Percentiles rank a stretch among this genome's conserved stretches.
These are phyloP conservation scores for Hydractinia echinata DNA, from an alignment of 30 jellyfish, hydroid and myxozoan species.

Conservation along the genomic window DNA sequence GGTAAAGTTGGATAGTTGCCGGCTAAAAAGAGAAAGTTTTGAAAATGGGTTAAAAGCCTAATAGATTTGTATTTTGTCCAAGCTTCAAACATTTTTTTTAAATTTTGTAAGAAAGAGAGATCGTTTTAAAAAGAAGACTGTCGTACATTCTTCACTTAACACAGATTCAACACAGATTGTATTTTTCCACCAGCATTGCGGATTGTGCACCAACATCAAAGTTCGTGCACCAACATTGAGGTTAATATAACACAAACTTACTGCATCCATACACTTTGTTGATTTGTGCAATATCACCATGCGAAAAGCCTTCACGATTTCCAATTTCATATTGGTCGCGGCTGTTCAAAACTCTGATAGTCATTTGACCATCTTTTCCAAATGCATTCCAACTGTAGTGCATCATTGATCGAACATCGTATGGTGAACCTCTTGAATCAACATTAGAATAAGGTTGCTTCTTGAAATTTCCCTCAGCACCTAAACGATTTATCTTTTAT, in stretches of 20 bases:
- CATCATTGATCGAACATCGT: constrained; percentile 4
- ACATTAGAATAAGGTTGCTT: constrained; percentile 12
- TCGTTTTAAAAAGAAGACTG: too few species aligned
- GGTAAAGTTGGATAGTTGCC: too few species aligned
- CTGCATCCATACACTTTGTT: background rate
- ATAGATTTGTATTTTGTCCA: too few species aligned
- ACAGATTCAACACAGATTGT: too few species aligned
- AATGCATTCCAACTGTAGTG: constrained; percentile 12
- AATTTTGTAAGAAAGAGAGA: too few species aligned
- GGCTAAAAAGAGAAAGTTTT: too few species aligned
- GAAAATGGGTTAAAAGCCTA: too few species aligned
- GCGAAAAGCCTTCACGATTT: background rate
- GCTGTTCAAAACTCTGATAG: background rate
- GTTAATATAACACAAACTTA: background rate
- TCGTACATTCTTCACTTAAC: too few species aligned
- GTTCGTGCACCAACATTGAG: too few species aligned
- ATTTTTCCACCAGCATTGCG: too few species aligned
- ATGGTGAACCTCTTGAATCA: background rate
- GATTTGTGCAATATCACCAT: constrained; percentile 1
- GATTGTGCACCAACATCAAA: too few species aligned
- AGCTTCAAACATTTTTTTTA: too few species aligned
- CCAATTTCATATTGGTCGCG: background rate
- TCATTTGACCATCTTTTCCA: background rate
- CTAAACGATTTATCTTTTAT: background rate
- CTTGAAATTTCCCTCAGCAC: constrained; percentile 14